phyloP scores from a whole-genome alignment of 2,113 vertebrate genomes.

The Campylomormyrus tamandua region DNA sequence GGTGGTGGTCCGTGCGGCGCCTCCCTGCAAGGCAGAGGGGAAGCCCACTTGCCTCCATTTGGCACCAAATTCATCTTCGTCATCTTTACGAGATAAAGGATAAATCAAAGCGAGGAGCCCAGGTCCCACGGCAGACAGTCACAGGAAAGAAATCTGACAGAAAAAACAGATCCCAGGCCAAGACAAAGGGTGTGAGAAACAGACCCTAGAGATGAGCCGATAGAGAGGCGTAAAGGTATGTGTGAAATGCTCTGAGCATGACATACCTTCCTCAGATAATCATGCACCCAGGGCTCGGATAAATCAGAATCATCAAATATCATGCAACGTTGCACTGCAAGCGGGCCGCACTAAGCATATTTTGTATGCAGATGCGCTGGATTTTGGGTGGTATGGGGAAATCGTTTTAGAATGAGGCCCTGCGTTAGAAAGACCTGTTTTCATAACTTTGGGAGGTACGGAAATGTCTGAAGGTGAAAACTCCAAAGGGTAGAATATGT shows the following conservation, averaged over 20 bases:
- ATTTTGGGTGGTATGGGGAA: background rate
- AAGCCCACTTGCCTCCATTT: conserved; percentile 29
- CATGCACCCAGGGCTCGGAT: background rate
- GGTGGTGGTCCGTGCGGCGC: background rate
- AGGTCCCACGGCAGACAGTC: background rate
- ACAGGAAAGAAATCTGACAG: background rate
- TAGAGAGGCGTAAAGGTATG: conserved; percentile 4
- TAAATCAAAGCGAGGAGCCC: conserved; percentile 11
- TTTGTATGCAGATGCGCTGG: background rate
- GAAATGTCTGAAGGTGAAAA: background rate
- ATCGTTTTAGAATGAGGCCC: background rate
- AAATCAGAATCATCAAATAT: conserved; percentile 9
- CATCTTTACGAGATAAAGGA: conserved; percentile 38
- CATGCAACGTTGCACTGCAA: background rate
- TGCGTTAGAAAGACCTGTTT: background rate
- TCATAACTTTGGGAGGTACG: background rate
- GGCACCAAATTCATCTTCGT: conserved; percentile 40
- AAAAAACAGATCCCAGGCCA: background rate
- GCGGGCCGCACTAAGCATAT: background rate
- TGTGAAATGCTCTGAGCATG: background rate
- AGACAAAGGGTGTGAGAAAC: conserved; percentile 4
- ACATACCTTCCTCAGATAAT: background rate
- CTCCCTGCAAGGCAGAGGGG: conserved; percentile 10
- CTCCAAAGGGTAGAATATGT: background rate
- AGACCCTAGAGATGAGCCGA: conserved; percentile 4